Evolutionary conservation across 1,140 invertebrate genomes (phyloP).

Genomic region (Scaptomyza hsui): DNA sequence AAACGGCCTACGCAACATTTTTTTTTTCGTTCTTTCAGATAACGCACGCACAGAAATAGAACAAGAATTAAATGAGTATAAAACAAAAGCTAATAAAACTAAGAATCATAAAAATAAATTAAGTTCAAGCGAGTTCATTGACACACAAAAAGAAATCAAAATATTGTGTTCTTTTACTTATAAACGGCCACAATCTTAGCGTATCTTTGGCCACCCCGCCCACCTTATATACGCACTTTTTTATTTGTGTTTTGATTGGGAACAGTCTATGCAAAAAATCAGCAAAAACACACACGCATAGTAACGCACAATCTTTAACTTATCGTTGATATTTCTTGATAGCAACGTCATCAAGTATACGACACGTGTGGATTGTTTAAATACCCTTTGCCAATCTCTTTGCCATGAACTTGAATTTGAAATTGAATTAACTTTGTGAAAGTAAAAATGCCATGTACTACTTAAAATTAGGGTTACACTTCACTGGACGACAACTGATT

Average conservation of each 20-base stretch:
- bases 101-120: conserved; percentile 66
- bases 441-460: conserved; percentile 44
- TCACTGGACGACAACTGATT: conserved; percentile 61
- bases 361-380: conserved; percentile 5
- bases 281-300: not conserved
- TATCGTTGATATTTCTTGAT: conserved; percentile 28
- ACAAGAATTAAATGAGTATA: conserved; percentile 46
- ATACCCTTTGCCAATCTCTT: conserved; percentile 24
- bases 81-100: conserved; percentile 56
- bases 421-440: conserved; percentile 51
- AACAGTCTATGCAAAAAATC: conserved; percentile 4
- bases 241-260: no score
- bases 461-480: conserved; percentile 3
- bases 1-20: conserved; percentile 63
- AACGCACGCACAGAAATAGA: conserved; percentile 54
- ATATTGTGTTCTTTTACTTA: conserved; percentile 51
- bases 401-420: conserved; percentile 69
- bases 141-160: conserved; percentile 80
- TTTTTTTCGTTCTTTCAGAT: conserved; percentile 40
- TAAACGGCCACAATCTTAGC: conserved; percentile 36
- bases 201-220: conserved; percentile 8
- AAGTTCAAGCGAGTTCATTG: conserved; percentile 77
- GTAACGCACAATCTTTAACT: conserved; percentile 16
- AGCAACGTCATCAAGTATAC: conserved; percentile 30
- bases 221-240: conserved; percentile 6